Conservation (phyloP, 2,113 vertebrate species). For the Riparia riparia region DNA sequence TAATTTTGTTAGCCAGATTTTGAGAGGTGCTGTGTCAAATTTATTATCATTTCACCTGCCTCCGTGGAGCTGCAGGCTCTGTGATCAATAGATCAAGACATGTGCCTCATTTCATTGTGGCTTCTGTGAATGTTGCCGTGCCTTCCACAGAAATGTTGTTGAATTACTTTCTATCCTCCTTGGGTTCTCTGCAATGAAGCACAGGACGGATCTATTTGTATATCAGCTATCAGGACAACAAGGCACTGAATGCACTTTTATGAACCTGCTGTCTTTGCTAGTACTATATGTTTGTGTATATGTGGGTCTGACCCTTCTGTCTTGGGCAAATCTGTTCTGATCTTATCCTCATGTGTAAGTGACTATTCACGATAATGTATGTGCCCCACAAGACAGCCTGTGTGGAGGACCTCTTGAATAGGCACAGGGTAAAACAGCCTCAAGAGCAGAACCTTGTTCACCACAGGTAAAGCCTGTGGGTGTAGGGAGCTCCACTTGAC, state of each 20-base stretch:
- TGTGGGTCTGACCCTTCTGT: background rate
- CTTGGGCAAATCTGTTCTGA: background rate
- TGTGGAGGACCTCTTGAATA: background rate
- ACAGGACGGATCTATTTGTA: background rate
- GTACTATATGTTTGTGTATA: background rate
- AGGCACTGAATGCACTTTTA: background rate
- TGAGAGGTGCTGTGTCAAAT: constrained; percentile 33
- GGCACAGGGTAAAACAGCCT: background rate
- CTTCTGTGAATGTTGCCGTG: background rate
- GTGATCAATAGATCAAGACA: constrained; percentile 32
- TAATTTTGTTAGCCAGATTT: constrained; percentile 39
- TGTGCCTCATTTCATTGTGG: background rate
- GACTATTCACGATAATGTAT: accelerated
- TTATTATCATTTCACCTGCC: constrained; percentile 34
- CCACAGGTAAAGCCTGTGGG: background rate
- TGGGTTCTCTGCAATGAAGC: background rate
- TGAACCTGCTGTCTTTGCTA: background rate
- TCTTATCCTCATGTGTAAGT: background rate
- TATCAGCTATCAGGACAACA: background rate
- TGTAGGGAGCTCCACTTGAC: background rate
- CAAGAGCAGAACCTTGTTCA: background rate
- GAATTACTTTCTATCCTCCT: background rate
- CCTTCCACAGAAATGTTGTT: background rate
- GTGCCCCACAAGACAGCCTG: background rate
- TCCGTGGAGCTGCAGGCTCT: background rate